Evolutionary conservation across 2,113 vertebrate species (phyloP).

Genomic region (Pelecanoides urinatrix): DNA sequence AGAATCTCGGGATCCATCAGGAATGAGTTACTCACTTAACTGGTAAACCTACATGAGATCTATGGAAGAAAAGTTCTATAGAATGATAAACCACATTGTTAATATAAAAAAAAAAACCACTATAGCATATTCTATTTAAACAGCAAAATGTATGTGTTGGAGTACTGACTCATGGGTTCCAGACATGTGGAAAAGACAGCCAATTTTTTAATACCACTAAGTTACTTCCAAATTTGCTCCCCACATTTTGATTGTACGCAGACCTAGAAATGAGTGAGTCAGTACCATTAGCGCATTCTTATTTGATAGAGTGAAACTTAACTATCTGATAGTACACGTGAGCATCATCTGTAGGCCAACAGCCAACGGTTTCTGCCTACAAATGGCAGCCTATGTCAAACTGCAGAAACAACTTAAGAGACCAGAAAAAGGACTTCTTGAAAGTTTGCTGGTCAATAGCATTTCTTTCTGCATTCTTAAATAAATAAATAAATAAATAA

Average conservation of each 20-base stretch:
- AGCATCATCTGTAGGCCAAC: background rate
- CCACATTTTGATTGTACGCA: background rate
- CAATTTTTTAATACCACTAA: conserved; percentile 20
- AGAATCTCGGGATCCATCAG: background rate
- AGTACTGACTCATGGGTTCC: conserved; percentile 45
- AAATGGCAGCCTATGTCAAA: background rate
- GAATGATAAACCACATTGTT: background rate
- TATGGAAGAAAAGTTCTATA: background rate
- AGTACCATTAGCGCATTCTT: conserved; percentile 14
- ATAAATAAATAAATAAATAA: too few species aligned
- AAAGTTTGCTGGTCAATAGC: background rate
- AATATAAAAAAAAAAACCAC: background rate
- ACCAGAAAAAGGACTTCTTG: background rate
- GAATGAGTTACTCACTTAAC: background rate
- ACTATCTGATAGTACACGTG: background rate
- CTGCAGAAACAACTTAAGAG: background rate
- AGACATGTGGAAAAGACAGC: conserved; percentile 34
- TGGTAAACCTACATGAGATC: background rate
- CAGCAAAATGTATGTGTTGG: conserved; percentile 14
- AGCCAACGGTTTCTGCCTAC: background rate
- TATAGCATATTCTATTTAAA: background rate
- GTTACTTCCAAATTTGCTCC: conserved; percentile 33
- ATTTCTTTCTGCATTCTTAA: background rate
- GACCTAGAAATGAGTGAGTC: conserved; percentile 9
- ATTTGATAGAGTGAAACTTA: background rate